Conservation (phyloP, 1,140 invertebrate genomes). For the Nautilus pompilius region DNA sequence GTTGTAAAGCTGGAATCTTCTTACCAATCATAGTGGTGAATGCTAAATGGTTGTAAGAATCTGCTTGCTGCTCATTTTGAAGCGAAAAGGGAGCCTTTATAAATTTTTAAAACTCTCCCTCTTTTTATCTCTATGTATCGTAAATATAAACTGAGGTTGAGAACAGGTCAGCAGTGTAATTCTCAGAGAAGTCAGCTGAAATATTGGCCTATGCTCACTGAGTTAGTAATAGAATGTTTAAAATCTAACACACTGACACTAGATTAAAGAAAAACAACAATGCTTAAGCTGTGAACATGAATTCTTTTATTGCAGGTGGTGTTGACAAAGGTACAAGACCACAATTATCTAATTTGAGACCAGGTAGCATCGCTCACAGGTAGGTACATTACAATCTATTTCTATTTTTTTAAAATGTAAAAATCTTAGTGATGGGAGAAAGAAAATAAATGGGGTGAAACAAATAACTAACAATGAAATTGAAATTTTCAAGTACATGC, state of each 20-base stretch:
- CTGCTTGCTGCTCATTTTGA: too few species aligned
- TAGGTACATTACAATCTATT: conserved; percentile 16
- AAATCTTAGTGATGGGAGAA: neutral
- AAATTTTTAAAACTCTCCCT: too few species aligned
- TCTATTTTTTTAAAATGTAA: neutral
- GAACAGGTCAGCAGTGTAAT: neutral
- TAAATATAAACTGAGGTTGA: neutral
- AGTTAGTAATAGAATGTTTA: neutral
- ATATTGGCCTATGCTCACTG: neutral
- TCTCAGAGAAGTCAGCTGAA: neutral
- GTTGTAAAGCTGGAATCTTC: too few species aligned
- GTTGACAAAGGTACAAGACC: conserved; percentile 61
- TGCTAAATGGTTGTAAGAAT: too few species aligned
- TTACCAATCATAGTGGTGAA: too few species aligned
- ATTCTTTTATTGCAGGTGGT: conserved; percentile 56
- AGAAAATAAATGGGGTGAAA: neutral
- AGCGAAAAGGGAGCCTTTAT: too few species aligned
- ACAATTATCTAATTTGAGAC: conserved; percentile 61
- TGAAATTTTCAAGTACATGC: neutral
- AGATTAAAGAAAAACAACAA: neutral
- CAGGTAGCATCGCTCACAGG: conserved; percentile 63
- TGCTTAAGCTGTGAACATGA: neutral
- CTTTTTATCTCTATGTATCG: too few species aligned
- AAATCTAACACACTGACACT: neutral
- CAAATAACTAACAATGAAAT: too few species aligned